These are phyloP conservation scores for Gadopsis marmoratus DNA, from an alignment of 2,797 vertebrate genomes.

Conservation along the genomic window DNA sequence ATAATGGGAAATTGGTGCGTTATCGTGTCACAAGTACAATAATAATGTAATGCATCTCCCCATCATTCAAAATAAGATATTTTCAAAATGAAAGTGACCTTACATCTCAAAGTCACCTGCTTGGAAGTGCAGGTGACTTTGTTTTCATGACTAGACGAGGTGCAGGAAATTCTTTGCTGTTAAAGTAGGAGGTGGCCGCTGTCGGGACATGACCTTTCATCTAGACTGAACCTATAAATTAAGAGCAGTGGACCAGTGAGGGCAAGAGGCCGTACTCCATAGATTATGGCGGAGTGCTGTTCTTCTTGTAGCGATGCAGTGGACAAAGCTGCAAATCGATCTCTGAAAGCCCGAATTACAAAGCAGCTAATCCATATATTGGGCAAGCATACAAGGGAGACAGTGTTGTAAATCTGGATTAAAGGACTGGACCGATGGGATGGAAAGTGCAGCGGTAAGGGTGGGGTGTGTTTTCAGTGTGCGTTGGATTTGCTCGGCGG, in stretches of 20 bases:
- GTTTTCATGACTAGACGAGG: conserved; percentile 3
- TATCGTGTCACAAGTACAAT: too few relatives aligned
- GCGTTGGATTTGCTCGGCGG: neutral
- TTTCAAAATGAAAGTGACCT: neutral
- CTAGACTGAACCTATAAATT: conserved; percentile 12
- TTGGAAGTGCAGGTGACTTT: neutral
- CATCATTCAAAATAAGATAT: neutral
- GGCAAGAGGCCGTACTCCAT: neutral
- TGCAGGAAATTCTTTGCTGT: neutral
- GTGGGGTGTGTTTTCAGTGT: conserved; percentile 14
- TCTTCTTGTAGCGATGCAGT: conserved; percentile 19
- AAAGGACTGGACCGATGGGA: conserved; percentile 26
- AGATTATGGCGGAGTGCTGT: neutral
- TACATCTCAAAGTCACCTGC: neutral
- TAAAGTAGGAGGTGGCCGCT: neutral
- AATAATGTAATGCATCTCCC: neutral
- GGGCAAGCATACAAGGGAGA: conserved; percentile 42
- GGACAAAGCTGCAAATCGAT: conserved; percentile 6
- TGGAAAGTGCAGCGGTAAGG: conserved; percentile 30
- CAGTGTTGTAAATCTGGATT: conserved; percentile 66
- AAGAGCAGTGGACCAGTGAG: neutral
- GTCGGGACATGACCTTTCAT: neutral
- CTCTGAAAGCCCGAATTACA: conserved; percentile 39
- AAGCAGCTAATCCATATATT: conserved; percentile 41
- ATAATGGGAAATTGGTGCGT: neutral